Evolutionary conservation across 2,888 invertebrate species (phyloP), one percentile per base, ranked within the genome.

Genomic region (Drosophila atripex): DNA sequence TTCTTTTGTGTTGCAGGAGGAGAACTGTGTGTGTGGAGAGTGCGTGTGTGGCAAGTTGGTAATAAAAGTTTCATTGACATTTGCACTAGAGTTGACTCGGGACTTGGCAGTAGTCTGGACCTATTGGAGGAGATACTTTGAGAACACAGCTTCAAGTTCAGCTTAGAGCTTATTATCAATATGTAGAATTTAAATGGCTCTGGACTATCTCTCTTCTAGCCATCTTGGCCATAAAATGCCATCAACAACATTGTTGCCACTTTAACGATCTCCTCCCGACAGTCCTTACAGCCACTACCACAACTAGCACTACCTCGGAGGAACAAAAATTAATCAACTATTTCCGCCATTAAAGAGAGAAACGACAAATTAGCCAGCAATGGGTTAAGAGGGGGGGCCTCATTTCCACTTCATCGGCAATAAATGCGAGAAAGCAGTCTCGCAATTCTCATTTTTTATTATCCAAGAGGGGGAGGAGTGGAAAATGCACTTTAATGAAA

Each of bases 381-480:
- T 43, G 50, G 51, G 45, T 35, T 30, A 39, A 49, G 47, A 35
- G 39, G 16, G 9, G 39, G 56, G 51, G 75, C 66, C 76, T 76
- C 83, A 76, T 83, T 78, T 83, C 68, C 71, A 83, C 80, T 79
- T 83, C 77, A 78, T 78, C 71, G 76, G 79, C 79, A 73, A 66
- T 79, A 59, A 59, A 71, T 60, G 47, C 57, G 46, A 57, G 46
- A 57, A 21, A 41, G 41, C 30, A 57, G 51, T 76, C 63, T 39
- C 12, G 23, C 38, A 23, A 18, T 43, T 43, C 21, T 6, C 11
- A 43, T 21, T 46, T 52, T 46, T 32, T 23, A 14, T 43, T 43
- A 41, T n/a, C 35, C 16, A 18, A n/a, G 3, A 9, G 16, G 14
- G 9, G 35, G 35, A 23, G 12, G 39, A 61, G 12, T 45, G n/a